Conservation (phyloP, 2,888 invertebrate genomes). For the Caenorhabditis afra region DNA sequence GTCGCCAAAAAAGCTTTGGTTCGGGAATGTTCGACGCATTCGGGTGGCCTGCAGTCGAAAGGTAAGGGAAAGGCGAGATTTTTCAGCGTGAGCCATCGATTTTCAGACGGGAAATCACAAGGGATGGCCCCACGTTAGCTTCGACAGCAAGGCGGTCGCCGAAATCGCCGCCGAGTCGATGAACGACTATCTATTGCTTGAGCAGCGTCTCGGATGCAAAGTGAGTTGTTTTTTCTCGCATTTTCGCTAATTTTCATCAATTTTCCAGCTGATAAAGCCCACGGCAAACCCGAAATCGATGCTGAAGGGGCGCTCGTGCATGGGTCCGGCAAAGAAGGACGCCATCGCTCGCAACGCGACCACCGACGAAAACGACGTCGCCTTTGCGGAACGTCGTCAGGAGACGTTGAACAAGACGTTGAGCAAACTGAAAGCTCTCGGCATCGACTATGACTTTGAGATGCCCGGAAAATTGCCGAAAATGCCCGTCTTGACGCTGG, state of each 20-base stretch:
- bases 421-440: conserved; percentile 60
- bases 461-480: neutral
- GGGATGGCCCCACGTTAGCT: conserved; percentile 92
- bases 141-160: too few relatives aligned
- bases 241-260: too few relatives aligned
- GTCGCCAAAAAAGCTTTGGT: too few relatives aligned
- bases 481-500: conserved; percentile 26
- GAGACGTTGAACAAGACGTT: conserved; percentile 18
- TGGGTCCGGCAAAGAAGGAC: conserved; percentile 61
- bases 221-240: too few relatives aligned
- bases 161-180: conserved; percentile 95
- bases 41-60: conserved; percentile 88
- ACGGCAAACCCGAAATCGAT: conserved; percentile 62
- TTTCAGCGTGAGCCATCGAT: conserved; percentile 4
- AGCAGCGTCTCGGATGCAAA: conserved; percentile 85
- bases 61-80: too few relatives aligned
- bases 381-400: conserved; percentile 26
- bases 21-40: conserved; percentile 89
- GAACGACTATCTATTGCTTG: conserved; percentile 97
- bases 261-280: conserved; percentile 64
- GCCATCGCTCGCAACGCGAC: conserved; percentile 46
- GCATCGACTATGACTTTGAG: conserved; percentile 67
- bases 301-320: conserved; percentile 63
- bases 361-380: conserved; percentile 51
- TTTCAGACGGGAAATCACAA: conserved; percentile 88